Evolutionary conservation across 2,888 invertebrate species (phyloP).

Genomic region (Camptogramma bilineatum): DNA sequence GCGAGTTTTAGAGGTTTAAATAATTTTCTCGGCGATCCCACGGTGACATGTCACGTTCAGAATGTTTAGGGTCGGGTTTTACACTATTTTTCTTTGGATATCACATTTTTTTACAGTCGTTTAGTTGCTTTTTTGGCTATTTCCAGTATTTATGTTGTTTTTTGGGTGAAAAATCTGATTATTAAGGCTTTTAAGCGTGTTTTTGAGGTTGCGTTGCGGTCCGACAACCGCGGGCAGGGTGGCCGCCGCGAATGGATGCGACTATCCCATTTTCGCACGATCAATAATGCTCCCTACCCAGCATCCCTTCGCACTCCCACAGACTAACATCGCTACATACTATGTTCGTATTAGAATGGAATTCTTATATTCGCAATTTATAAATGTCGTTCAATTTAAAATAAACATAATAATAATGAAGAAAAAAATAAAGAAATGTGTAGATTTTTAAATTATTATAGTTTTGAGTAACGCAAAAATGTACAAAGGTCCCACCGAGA

Average conservation of each 20-base stretch:
- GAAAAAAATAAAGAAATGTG: neutral
- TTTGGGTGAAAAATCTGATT: slow-evolving; percentile 50
- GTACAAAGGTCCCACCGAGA: slow-evolving; percentile 79
- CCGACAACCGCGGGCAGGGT: slow-evolving; percentile 79
- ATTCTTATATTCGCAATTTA: neutral
- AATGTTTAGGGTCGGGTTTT: slow-evolving; percentile 44
- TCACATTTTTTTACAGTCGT: slow-evolving; percentile 46
- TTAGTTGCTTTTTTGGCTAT: slow-evolving; percentile 48
- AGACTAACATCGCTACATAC: slow-evolving; percentile 56
- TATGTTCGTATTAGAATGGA: slow-evolving; percentile 33
- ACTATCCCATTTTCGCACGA: slow-evolving; percentile 83
- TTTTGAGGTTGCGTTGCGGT: slow-evolving; percentile 74
- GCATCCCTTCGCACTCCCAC: slow-evolving; percentile 81
- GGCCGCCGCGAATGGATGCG: slow-evolving; percentile 81
- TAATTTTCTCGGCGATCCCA: slow-evolving; percentile 45
- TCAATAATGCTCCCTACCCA: slow-evolving; percentile 86
- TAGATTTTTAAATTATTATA: neutral
- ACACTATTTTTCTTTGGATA: slow-evolving; percentile 40
- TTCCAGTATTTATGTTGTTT: slow-evolving; percentile 29
- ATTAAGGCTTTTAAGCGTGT: slow-evolving; percentile 72
- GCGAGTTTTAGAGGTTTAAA: slow-evolving; percentile 26
- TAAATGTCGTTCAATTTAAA: neutral
- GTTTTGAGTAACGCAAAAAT: slow-evolving; percentile 13
- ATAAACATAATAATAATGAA: neutral
- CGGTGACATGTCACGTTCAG: slow-evolving; percentile 54